A percentile compares a stretch with the other conserved stretches of the same genome.
These are phyloP conservation scores for Hylyphantes graminicola DNA, from an alignment of 1,140 invertebrate genomes.

Conservation along the genomic window DNA sequence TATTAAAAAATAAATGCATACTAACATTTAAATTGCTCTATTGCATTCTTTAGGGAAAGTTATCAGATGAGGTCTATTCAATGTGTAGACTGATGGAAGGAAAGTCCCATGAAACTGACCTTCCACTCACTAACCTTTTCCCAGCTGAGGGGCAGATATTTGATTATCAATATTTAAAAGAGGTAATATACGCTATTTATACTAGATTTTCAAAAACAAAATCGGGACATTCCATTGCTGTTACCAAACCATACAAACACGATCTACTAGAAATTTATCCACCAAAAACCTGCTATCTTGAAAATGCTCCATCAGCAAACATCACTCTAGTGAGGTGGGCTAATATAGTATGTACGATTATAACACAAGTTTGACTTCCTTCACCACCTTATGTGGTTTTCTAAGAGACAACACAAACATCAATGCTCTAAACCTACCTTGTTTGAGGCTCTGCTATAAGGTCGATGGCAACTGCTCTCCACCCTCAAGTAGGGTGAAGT, in stretches of 20 bases:
- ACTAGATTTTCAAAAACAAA: neutral
- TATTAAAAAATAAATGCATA: too few relatives aligned
- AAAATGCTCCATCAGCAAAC: too few relatives aligned
- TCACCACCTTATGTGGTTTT: too few relatives aligned
- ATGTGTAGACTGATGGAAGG: conserved; percentile 56
- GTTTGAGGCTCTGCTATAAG: too few relatives aligned
- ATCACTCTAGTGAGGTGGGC: too few relatives aligned
- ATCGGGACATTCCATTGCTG: neutral
- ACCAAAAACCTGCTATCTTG: neutral
- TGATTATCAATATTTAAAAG: conserved; percentile 91
- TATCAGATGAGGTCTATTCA: conserved; percentile 68
- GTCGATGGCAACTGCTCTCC: too few relatives aligned
- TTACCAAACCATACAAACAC: neutral
- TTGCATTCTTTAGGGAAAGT: conserved; percentile 64
- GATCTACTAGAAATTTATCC: neutral
- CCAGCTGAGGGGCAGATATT: conserved; percentile 85
- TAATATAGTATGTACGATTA: too few relatives aligned
- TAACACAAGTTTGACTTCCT: too few relatives aligned
- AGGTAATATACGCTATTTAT: conserved; percentile 71
- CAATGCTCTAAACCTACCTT: too few relatives aligned
- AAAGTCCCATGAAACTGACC: conserved; percentile 12
- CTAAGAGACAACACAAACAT: too few relatives aligned
- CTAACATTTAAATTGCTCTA: too few relatives aligned
- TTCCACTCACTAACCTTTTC: conserved; percentile 68
- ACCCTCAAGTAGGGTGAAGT: too few relatives aligned